Evolutionary conservation across 2,113 vertebrate genomes (phyloP).

Genomic region (Guaruba guarouba): DNA sequence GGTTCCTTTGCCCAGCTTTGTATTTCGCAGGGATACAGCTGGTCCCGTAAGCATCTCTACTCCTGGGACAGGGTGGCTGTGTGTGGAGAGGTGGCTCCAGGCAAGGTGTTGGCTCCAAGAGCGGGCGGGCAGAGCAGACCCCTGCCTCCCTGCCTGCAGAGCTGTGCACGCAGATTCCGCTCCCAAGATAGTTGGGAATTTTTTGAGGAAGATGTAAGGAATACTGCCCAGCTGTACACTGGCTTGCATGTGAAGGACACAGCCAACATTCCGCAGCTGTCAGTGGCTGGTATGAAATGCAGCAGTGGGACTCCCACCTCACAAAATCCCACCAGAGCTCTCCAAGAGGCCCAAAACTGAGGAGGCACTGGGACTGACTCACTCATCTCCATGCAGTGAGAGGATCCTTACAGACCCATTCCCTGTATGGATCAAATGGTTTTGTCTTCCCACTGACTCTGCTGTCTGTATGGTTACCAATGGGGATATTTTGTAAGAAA

Average conservation of each 20-base stretch:
- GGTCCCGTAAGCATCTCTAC: neutral
- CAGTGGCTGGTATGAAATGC: neutral
- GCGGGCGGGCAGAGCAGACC: neutral
- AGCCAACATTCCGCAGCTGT: neutral
- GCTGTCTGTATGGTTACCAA: neutral
- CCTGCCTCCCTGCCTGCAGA: neutral
- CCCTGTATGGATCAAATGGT: neutral
- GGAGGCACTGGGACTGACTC: neutral
- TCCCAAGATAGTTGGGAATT: neutral
- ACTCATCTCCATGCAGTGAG: neutral
- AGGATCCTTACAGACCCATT: neutral
- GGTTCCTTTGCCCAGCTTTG: neutral
- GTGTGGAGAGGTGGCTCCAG: neutral
- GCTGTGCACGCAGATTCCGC: neutral
- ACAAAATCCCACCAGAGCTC: neutral
- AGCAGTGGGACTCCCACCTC: neutral
- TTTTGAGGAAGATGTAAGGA: constrained; percentile 4
- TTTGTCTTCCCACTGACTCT: neutral
- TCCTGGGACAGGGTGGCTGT: neutral
- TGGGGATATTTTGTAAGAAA: neutral
- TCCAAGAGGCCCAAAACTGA: neutral
- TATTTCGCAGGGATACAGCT: neutral
- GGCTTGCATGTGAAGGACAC: neutral
- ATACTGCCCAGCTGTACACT: neutral
- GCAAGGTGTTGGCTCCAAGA: neutral